Base-by-base conservation (phyloP, 2,888 invertebrate genomes). In the Odontomyia ornata region DNA sequence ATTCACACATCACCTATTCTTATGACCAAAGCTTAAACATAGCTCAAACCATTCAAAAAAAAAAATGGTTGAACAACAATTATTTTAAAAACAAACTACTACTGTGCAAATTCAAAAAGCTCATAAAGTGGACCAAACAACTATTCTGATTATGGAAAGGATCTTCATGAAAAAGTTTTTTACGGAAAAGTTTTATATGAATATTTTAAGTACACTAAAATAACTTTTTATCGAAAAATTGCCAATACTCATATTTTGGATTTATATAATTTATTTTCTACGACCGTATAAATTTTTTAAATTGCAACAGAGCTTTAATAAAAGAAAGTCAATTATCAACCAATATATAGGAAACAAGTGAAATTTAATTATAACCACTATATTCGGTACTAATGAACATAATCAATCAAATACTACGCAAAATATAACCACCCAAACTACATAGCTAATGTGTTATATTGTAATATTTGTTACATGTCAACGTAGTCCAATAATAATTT, bases 1-100 rank as follows among this genome's bases (percentile, higher is more conserved):
- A 78, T 46, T 76, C 57, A 60, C 52, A 72, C 27, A 52, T 21
- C 76, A 78, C 78, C 28, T 73, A 76, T 78, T 78, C 78, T 78
- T 78, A 78, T 78, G 78, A 78, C 57, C 67, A 57, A 76, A 67
- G 52, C 52, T 52, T 65, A 78, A 71, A 43, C 52, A 77, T 47
- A 46, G 28, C 13, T 46, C 52, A 43, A 60, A 43, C 47, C 28
- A 75, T 25, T 13, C 36, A 69, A 27, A 36, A 36, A 36, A 36
- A 18, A 43, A 69, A 60, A 57, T 18, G 11, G 21, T 36, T 46
- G 21, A 46, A 13, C 47, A 46, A 9, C 4, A 52, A 18, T 15
- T 23, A 56, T 72, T n/a, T 72, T 56, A 47, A 27, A 1, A 18
- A 60, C n/a, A 21, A 11, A 64, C 7, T 43, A 43, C 13, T 52